A percentile compares a stretch with the other conserved stretches of the same genome.
These are phyloP conservation scores for Paragorgia papillata DNA, from an alignment of 92 coral and sea anemone species.

Conservation along the genomic window DNA sequence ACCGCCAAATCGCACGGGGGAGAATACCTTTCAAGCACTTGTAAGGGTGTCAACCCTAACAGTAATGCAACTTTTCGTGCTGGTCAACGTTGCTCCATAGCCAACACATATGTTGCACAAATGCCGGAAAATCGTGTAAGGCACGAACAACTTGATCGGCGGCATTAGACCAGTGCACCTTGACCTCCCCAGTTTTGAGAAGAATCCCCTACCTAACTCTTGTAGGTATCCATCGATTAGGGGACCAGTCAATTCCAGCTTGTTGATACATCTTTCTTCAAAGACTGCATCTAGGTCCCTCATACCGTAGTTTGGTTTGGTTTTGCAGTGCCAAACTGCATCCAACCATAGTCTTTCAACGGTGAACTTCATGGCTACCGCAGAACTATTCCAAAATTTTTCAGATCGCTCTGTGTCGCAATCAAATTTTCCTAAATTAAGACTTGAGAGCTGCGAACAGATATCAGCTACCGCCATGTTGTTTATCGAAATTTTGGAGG, in stretches of 20 bases:
- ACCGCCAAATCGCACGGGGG: too few relatives aligned
- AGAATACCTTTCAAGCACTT: too few relatives aligned
- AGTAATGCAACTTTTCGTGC: too few relatives aligned
- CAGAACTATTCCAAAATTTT: conserved; percentile 50
- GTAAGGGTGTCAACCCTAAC: too few relatives aligned
- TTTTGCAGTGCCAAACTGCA: conserved; percentile 54
- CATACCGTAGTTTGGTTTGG: conserved; percentile 64
- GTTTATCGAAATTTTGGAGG: too few relatives aligned
- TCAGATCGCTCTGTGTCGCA: conserved; percentile 38
- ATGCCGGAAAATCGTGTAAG: conserved; percentile 60
- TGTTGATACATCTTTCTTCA: conserved; percentile 56
- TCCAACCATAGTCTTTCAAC: too few relatives aligned
- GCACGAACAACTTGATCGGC: conserved; percentile 18
- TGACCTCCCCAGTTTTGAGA: conserved; percentile 47
- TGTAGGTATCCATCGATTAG: conserved; percentile 55
- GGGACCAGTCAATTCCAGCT: conserved; percentile 58
- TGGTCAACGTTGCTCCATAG: conserved; percentile 29
- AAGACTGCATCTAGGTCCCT: conserved; percentile 48
- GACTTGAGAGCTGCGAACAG: too few relatives aligned
- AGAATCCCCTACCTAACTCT: conserved; percentile 48
- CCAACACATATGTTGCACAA: conserved; percentile 54
- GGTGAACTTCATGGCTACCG: conserved; percentile 54
- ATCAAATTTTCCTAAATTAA: too few relatives aligned
- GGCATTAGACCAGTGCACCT: conserved; percentile 58
- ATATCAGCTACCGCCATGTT: too few relatives aligned